Base-by-base conservation (phyloP, 2,113 vertebrate genomes). In the Dipodomys spectabilis region DNA sequence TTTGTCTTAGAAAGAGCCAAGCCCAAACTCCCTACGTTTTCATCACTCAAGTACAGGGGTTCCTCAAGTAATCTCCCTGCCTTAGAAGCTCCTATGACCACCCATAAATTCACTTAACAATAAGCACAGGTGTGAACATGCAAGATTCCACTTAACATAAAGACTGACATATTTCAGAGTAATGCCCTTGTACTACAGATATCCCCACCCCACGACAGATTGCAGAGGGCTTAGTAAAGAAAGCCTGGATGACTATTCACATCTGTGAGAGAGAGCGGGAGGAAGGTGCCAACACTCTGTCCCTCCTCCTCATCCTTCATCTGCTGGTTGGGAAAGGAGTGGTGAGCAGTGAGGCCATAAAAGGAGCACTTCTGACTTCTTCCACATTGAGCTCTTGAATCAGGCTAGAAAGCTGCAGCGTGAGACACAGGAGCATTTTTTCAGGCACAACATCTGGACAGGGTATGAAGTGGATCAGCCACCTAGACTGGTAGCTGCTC, bases 61-160 rank as follows among this genome's bases (percentile, higher is more conserved):
- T 94, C 30, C 7, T 79, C 74, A 62, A 82, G 86, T 11, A 30
- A 95, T 87, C 75, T 85, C 80, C 69, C 86, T n/a, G 3, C 82
- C 93, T 90, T 67, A n/a, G n/a, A 88, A 92, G 77, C 39, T 90
- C 85, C 83, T 83, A 83, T 0, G 28, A 90, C 85, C 88, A 93
- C 90, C 90, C 87, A 92, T 90, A 94, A 96, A 92, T 94, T 95
- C 94, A 57, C 89, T 96, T 92, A 68, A 95, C 96, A 94, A 72
- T 89, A 96, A 92, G 68, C 77, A 68, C 91, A 94, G 67, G 69
- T 18, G 92, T 3, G 20, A 94, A 88, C 86, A 91, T 12, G 62
- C 35, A 97, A 90, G 77, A 96, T 96, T 97, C 83, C 64, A 90
- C 45, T 96, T 94, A 92, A 75, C 69, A 62, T 6, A 64, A 90